Evolutionary conservation across 2,888 invertebrate genomes (phyloP), one percentile per base, ranked within the genome.

Genomic region (Drosophila setosimentum): DNA sequence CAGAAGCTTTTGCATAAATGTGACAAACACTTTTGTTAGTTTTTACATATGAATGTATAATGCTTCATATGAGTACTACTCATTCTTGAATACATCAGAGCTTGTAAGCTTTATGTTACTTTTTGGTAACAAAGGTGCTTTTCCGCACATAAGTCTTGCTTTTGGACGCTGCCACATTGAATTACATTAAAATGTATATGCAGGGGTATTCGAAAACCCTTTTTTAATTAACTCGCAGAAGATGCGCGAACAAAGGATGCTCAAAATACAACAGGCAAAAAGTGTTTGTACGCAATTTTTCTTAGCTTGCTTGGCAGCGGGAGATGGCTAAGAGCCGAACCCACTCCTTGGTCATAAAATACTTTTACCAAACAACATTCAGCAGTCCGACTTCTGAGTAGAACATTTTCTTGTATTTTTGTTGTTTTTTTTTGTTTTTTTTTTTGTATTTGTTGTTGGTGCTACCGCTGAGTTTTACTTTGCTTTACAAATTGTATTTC

Each of bases 401-500:
- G 32, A 74, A 62, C 21, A 61, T 69, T 76, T 69, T 78, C 59
- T 70, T 49, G 18, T 53, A 21, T 32, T 45, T 35, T 60, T 57
- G 27, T 49, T 35, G 10, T 53, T 42, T 48, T 7, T 13, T 3
- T 16, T 35, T 35, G 5, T 10, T 30, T 32, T 30, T 21, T 4
- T 21, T 13, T 2, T 48, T 11, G 5, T 49, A 16, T 21, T 45
- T 53, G 42, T 3, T 45, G 53, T 29, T 53, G 49, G 11, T 65
- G 60, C 51, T 30, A 59, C 53, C 58, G 60, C 59, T 57, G 73
- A 63, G 66, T 66, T 73, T 57, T 63, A 64, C 71, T 62, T 73
- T 71, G 83, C 84, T 77, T 83, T 83, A 84, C 85, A 89, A 85
- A 89, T 83, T 85, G 89, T 89, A 77, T 83, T 88, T 83, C 85